Evolutionary conservation across 2,797 vertebrate genomes (phyloP), one percentile per base, ranked within the genome.

Genomic region (Scomberomorus guttatus): DNA sequence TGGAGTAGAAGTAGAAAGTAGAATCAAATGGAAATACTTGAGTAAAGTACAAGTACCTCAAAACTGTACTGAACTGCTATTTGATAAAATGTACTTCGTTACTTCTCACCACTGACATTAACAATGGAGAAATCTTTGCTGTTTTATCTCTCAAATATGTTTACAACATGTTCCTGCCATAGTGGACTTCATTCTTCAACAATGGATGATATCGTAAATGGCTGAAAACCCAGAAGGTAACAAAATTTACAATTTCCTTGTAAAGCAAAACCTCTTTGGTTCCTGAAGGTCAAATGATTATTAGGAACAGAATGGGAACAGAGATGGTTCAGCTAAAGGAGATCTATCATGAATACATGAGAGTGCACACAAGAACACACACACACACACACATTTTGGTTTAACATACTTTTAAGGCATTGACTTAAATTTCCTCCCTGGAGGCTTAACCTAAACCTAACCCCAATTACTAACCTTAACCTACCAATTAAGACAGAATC

Each of bases 401-500:
- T 62, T 15, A 50, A 24, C 70, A 64, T 51, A 25, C 27, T 44
- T 75, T 58, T 46, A 70, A 1, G 4, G 56, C 58, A 58, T 8
- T 27, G 0, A 59, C 64, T 77, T 79, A 39, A 63, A 12, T 46
- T 78, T 32, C 29, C 7, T 78, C 79, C 68, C 71, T 52, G n/a
- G 15, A 77, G 55, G 20, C 14, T 63, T 75, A 60, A 77, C 79
- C 71, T 20, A 57, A 59, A 51, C 18, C 12, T 71, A 66, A 89
- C 85, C 87, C 74, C 87, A 89, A 89, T 90, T 90, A 83, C 82
- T 77, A 81, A 79, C 80, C 73, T 77, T 56, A 60, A 75, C 80
- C 75, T 32, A 7, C 69, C 59, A 77, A 62, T 84, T 80, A 82
- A 75, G 65, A 68, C 22, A 65, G 14, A 75, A 84, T 70, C 34